Percentiles rank a stretch among this genome's conserved stretches.
These are phyloP conservation scores for Hecatera dysodea DNA, from an alignment of 2,888 invertebrate species.

Conservation along the genomic window DNA sequence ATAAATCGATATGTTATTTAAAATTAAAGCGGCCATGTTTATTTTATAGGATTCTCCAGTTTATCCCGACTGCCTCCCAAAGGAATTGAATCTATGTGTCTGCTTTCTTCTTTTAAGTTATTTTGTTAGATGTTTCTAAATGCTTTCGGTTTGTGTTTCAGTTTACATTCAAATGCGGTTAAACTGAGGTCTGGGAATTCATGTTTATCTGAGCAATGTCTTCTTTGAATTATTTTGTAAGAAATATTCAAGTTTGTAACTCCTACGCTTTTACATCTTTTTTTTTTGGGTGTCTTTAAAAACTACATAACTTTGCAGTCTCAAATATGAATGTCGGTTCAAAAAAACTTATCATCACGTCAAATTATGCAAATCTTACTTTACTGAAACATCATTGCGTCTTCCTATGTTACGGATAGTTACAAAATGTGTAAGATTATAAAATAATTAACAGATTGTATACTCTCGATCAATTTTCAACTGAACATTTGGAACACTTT, in stretches of 20 bases:
- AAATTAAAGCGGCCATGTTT: slow-evolving; percentile 57
- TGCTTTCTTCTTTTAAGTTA: slow-evolving; percentile 41
- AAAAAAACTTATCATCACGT: not conserved
- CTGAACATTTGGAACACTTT: no score
- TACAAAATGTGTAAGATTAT: no score
- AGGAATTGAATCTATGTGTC: slow-evolving; percentile 49
- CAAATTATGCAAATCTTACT: not conserved
- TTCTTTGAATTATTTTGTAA: slow-evolving; percentile 19
- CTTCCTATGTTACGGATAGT: no score
- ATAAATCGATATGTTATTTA: slow-evolving; percentile 55
- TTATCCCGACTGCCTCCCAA: slow-evolving; percentile 26
- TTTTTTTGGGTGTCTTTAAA: not conserved
- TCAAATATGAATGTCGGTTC: not conserved
- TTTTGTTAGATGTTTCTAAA: slow-evolving; percentile 24
- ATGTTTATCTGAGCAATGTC: slow-evolving; percentile 18
- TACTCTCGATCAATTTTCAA: no score
- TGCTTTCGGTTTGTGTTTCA: slow-evolving; percentile 31
- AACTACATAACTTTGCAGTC: no score
- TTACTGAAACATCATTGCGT: not conserved
- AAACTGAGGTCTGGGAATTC: slow-evolving; percentile 21
- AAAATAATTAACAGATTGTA: no score
- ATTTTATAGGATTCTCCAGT: slow-evolving; percentile 33
- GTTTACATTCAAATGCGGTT: slow-evolving; percentile 17
- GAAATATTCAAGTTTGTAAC: not conserved
- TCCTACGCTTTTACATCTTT: no score